These are phyloP conservation scores for Tyria jacobaeae DNA, from an alignment of 2,888 invertebrate genomes.

Conservation along the genomic window DNA sequence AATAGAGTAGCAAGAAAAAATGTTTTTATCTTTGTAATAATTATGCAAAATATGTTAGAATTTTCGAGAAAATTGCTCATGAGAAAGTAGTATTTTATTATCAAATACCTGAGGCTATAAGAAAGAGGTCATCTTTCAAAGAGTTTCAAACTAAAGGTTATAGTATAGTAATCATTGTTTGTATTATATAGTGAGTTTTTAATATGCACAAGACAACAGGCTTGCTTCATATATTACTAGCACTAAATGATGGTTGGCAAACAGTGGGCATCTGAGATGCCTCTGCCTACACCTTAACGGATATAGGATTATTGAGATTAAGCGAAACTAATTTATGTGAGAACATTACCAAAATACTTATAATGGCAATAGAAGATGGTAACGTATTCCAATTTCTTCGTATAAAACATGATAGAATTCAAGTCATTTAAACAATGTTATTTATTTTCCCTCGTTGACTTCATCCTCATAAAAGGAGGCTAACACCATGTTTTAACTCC, in stretches of 20 bases:
- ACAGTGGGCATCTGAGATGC: no score
- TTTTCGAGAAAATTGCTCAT: conserved; percentile 31
- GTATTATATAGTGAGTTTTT: no score
- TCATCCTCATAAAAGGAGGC: conserved; percentile 7
- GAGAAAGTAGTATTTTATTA: conserved; percentile 14
- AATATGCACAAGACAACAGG: no score
- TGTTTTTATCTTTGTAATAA: conserved; percentile 40
- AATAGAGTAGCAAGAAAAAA: conserved; percentile 41
- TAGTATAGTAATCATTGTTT: background rate
- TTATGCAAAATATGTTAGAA: conserved; percentile 45
- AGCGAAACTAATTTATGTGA: background rate
- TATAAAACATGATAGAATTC: no score
- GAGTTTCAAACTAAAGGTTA: background rate
- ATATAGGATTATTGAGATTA: background rate
- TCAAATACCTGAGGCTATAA: background rate
- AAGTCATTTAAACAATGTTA: conserved; percentile 9
- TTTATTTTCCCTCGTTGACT: conserved; percentile 16
- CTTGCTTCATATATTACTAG: no score
- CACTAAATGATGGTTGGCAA: no score
- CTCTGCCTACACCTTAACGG: no score
- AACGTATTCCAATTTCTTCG: no score
- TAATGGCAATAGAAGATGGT: background rate
- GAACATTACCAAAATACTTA: background rate
- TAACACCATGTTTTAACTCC: conserved; percentile 21
- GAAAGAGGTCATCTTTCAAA: background rate